phyloP scores from a whole-genome alignment of 2,888 invertebrate species.

The Cyaniris semiargus region DNA sequence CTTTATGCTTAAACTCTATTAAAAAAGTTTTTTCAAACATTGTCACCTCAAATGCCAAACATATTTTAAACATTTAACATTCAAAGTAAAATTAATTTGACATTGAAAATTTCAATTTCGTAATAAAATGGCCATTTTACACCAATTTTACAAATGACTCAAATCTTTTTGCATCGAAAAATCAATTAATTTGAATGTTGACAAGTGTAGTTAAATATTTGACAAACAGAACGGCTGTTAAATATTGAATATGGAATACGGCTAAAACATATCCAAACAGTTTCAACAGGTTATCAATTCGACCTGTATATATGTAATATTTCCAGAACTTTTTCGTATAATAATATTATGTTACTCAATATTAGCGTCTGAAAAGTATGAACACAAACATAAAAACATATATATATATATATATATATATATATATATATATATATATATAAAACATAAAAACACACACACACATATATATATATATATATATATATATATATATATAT shows the following conservation, averaged over 20 bases:
- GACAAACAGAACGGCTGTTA: not conserved
- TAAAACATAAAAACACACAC: too few species aligned
- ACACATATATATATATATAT: too few species aligned
- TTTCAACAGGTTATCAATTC: not conserved
- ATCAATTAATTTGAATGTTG: not conserved
- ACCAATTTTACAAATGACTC: not conserved
- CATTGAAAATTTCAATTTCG: not conserved
- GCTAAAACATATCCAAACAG: not conserved
- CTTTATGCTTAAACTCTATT: too few species aligned
- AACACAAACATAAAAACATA: too few species aligned
- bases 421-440: too few species aligned
- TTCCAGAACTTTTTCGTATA: too few species aligned
- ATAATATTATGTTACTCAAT: too few species aligned
- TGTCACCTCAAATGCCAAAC: not conserved
- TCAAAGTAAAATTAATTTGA: not conserved
- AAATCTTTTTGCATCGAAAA: not conserved
- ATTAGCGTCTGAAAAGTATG: too few species aligned
- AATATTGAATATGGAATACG: not conserved
- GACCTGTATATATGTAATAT: too few species aligned
- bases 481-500: too few species aligned
- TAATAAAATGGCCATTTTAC: not conserved
- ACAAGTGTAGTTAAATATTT: constrained; percentile 16
- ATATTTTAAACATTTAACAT: not conserved
- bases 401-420: too few species aligned
- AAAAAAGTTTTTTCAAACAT: too few species aligned